A percentile compares a stretch with the other conserved stretches of the same genome.
These are phyloP conservation scores for Cyaniris semiargus DNA, from an alignment of 2,888 invertebrate genomes.

Conservation along the genomic window DNA sequence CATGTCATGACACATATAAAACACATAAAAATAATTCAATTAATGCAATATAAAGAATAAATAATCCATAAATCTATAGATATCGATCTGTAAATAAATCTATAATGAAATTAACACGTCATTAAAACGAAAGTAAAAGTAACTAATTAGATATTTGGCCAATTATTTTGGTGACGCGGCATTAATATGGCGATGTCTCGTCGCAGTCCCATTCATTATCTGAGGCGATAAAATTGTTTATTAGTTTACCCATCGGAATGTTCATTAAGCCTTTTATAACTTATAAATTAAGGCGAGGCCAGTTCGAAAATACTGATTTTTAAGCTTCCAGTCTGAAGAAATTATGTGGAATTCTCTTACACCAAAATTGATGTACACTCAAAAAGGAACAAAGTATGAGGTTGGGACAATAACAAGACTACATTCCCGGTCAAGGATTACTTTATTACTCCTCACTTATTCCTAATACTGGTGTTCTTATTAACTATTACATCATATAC, in stretches of 20 bases:
- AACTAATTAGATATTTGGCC: slow-evolving; percentile 11
- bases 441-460: too few species aligned
- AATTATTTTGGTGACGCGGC: slow-evolving; percentile 1
- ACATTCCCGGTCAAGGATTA: too few species aligned
- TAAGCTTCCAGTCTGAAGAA: too few species aligned
- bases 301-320: too few species aligned
- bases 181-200: not conserved
- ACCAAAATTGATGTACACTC: too few species aligned
- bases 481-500: too few species aligned
- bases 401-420: too few species aligned
- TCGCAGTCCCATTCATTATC: not conserved
- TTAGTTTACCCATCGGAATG: slow-evolving; percentile 16
- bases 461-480: too few species aligned
- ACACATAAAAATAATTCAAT: not conserved
- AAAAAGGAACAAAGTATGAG: too few species aligned
- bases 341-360: too few species aligned
- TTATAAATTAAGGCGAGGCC: slow-evolving; percentile 11
- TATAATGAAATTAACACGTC: slow-evolving; percentile 10
- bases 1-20: not conserved
- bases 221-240: slow-evolving; percentile 5
- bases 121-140: slow-evolving; percentile 20
- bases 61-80: slow-evolving; percentile 15
- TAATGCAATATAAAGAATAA: not conserved
- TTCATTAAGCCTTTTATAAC: slow-evolving; percentile 10
- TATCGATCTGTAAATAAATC: slow-evolving; percentile 7